Conservation (phyloP, 1,140 invertebrate species). For the Whitmania pigra region DNA sequence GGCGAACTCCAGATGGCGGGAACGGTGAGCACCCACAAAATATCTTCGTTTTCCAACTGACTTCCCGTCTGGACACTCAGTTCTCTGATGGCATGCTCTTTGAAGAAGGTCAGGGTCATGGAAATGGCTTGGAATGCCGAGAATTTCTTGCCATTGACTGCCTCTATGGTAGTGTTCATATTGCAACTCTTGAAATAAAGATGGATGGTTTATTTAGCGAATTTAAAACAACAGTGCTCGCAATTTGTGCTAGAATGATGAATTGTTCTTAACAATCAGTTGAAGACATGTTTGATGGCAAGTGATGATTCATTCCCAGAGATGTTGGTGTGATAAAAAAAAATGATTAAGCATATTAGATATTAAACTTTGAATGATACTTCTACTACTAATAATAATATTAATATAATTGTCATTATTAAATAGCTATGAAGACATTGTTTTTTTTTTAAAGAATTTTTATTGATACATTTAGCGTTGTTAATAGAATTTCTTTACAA, state of each 20-base stretch:
- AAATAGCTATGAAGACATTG: no score
- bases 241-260: background rate
- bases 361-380: no score
- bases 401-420: no score
- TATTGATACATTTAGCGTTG: no score
- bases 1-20: slow-evolving; percentile 53
- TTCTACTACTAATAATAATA: no score
- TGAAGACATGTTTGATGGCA: background rate
- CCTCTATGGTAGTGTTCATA: slow-evolving; percentile 43
- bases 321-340: background rate
- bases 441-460: no score
- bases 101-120: slow-evolving; percentile 47
- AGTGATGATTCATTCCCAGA: background rate
- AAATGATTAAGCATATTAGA: no score
- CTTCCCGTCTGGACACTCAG: slow-evolving; percentile 46
- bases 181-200: slow-evolving; percentile 41
- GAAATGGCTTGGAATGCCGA: slow-evolving; percentile 48
- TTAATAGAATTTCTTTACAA: no score
- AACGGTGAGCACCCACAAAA: slow-evolving; percentile 53
- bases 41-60: slow-evolving; percentile 44
- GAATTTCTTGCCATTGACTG: slow-evolving; percentile 45
- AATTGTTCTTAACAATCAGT: background rate
- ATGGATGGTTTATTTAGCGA: background rate
- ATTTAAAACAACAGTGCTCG: background rate
- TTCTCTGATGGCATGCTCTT: slow-evolving; percentile 47